Base-by-base conservation (phyloP, 2,888 invertebrate genomes). In the Automeris io region DNA sequence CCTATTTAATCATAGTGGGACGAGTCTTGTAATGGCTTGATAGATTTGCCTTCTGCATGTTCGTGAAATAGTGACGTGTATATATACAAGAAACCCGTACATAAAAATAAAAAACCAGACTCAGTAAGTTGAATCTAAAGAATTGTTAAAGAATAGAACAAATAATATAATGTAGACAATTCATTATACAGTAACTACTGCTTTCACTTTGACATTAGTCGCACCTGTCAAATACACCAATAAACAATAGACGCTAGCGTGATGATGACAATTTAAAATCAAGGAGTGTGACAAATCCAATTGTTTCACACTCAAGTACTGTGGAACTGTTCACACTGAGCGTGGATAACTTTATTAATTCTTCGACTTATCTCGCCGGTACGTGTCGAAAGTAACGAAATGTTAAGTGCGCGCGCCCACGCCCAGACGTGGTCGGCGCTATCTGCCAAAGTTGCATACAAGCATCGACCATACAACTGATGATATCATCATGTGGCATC, bases 371-470 rank as follows among this genome's bases (percentile, higher is more conserved):
- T 74, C 71, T 67, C 51, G 47, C 48, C 50, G 63, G 59, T 65
- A 64, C 59, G 62, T 70, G 73, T 72, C 56, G 72, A 75, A 78
- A 79, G 73, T 67, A 72, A 70, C 65, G 68, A 73, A 76, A 74
- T 61, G 70, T 69, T 63, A 70, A 74, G 66, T 73, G 74, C 69
- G 66, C 47, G 61, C 71, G 63, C 77, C 77, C 67, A 80, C 76
- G 69, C 67, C 29, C 29, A 29, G 13, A 16, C 29, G 29, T 29
- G 29, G 29, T 16, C n/a, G 19, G 29, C 29, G n/a, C 16, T 16
- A 29, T 16, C 29, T 29, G n/a, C 12, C 13, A 29, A 16, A 29
- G 26, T 29, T 29, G 29, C 29, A 29, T 16, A 12, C 13, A 26
- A 29, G n/a, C 29, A 29, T 29, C 16, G 7, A 29, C 29, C 16